Evolutionary conservation across 1,140 invertebrate species (phyloP).

Genomic region (Battus philenor): DNA sequence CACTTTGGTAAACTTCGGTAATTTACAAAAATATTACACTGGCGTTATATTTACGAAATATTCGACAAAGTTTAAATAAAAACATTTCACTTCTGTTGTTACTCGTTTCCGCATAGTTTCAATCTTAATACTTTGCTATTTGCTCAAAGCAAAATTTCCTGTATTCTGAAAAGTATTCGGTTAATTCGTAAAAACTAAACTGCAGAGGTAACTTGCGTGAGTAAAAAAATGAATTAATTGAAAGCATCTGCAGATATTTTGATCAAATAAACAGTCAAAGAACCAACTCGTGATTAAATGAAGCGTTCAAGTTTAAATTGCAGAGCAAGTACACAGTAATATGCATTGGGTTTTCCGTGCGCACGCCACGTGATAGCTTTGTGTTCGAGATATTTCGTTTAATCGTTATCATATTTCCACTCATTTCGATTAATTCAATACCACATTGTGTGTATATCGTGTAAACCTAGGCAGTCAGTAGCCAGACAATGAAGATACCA

Average conservation of each 20-base stretch:
- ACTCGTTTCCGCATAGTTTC: conserved; percentile 9
- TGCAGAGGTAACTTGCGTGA: conserved; percentile 18
- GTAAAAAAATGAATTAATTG: conserved; percentile 26
- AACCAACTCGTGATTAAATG: conserved; percentile 21
- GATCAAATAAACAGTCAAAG: conserved; percentile 25
- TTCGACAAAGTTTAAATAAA: conserved; percentile 1
- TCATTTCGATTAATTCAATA: background rate
- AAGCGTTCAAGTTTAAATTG: conserved; percentile 19
- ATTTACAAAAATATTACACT: too few relatives aligned
- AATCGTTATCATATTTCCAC: conserved; percentile 1
- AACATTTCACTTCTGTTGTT: conserved; percentile 6
- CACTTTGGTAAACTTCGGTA: too few relatives aligned
- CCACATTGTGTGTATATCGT: background rate
- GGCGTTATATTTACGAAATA: too few relatives aligned
- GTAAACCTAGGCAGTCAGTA: too few relatives aligned
- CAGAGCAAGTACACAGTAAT: conserved; percentile 17
- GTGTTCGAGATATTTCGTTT: conserved; percentile 4
- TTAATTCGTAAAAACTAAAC: conserved; percentile 10
- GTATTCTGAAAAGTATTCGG: conserved; percentile 12
- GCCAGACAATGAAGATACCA: too few relatives aligned
- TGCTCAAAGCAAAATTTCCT: conserved; percentile 9
- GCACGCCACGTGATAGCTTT: conserved; percentile 2
- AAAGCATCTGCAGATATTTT: conserved; percentile 25
- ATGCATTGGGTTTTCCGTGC: background rate
- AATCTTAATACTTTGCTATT: conserved; percentile 8